A percentile compares a stretch with the other conserved stretches of the same genome.
Evolutionary conservation across 2,888 invertebrate species (phyloP).

Genomic region (Biston betularia): DNA sequence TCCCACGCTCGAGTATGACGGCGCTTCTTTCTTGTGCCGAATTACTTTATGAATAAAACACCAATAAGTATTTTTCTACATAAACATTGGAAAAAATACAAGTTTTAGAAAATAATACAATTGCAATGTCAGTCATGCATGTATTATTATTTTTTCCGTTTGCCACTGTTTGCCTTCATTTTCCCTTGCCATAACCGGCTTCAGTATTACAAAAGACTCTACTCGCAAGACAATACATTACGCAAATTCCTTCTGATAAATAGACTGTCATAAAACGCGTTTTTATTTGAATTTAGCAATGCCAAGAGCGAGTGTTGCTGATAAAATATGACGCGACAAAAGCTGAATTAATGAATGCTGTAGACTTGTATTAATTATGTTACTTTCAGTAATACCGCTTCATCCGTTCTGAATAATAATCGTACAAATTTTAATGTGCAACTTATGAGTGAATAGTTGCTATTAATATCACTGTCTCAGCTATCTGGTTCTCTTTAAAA

Average conservation of each 20-base stretch:
- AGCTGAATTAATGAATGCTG: conserved; percentile 68
- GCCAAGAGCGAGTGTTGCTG: conserved; percentile 43
- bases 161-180: background rate
- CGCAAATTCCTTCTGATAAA: conserved; percentile 59
- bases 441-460: too few relatives aligned
- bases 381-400: conserved; percentile 46
- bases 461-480: too few relatives aligned
- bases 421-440: too few relatives aligned
- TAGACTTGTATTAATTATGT: conserved; percentile 66
- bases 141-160: too few relatives aligned
- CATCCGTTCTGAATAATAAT: conserved; percentile 16
- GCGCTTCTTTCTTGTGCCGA: too few relatives aligned
- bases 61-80: too few relatives aligned
- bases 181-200: conserved; percentile 10
- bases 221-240: conserved; percentile 34
- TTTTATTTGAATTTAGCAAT: conserved; percentile 50
- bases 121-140: too few relatives aligned
- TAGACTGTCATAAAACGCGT: conserved; percentile 55
- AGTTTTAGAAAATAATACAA: too few relatives aligned
- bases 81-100: too few relatives aligned
- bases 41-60: too few relatives aligned
- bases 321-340: conserved; percentile 68
- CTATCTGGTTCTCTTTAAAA: too few relatives aligned
- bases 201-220: conserved; percentile 4
- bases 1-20: too few relatives aligned